Evolutionary conservation across 1,140 invertebrate species (phyloP).

Genomic region (Bombus terrestris): DNA sequence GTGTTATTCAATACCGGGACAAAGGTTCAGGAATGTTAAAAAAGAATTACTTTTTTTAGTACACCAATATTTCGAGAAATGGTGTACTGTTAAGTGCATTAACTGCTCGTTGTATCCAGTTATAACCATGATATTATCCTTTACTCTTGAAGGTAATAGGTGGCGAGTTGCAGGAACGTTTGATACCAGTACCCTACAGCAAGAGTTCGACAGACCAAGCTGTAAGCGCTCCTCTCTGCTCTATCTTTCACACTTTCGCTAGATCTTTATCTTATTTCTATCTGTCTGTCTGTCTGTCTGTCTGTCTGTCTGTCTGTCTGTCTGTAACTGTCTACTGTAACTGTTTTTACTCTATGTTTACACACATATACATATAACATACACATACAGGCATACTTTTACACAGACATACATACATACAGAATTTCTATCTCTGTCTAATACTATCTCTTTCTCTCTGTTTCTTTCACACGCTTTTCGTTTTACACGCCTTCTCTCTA

Average conservation of each 20-base stretch:
- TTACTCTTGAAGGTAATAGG: slow-evolving; percentile 98
- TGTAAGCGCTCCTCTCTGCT: slow-evolving; percentile 91
- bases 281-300: slow-evolving; percentile 28
- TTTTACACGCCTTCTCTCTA: slow-evolving; percentile 1
- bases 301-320: slow-evolving; percentile 35
- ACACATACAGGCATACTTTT: neutral
- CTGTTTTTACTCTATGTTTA: slow-evolving; percentile 1
- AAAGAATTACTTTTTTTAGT: neutral
- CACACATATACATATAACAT: neutral
- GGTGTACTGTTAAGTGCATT: slow-evolving; percentile 68
- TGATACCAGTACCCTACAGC: slow-evolving; percentile 99
- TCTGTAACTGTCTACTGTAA: slow-evolving; percentile 41
- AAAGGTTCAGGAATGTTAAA: neutral
- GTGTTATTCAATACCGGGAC: neutral
- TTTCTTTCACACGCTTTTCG: slow-evolving; percentile 14
- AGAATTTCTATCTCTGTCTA: slow-evolving; percentile 40
- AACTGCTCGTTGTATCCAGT: slow-evolving; percentile 78
- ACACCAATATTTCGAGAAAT: slow-evolving; percentile 52
- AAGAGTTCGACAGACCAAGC: slow-evolving; percentile 99
- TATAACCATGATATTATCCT: slow-evolving; percentile 86
- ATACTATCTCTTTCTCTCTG: slow-evolving; percentile 12
- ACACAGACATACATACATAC: slow-evolving; percentile 18
- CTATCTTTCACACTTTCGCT: slow-evolving; percentile 75
- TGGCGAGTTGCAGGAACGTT: slow-evolving; percentile 99
- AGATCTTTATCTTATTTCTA: slow-evolving; percentile 27